Evolutionary conservation across 1,140 invertebrate species (phyloP), one percentile per base, ranked within the genome.

Genomic region (Scaptomyza pallida): DNA sequence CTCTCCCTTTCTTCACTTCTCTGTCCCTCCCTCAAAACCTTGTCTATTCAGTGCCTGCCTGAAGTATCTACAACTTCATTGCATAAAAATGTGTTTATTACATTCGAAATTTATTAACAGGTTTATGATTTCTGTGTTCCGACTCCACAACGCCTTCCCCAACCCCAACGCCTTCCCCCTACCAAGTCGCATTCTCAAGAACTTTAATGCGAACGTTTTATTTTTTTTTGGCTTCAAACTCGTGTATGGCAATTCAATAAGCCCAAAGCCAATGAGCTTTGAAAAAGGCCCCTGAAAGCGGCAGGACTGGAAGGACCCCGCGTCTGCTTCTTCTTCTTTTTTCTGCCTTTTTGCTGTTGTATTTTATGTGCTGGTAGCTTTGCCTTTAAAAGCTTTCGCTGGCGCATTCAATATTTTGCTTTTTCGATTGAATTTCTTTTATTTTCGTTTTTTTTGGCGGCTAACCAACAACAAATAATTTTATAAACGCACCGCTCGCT

Each of bases 401-500:
- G 21, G 67, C 59, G 51, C 70, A 57, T 74, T 83, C 75, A 65
- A 78, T 77, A 78, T 75, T 65, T 78, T 43, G 21, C 21, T 63
- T 9, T 44, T 60, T 52, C 8, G 33, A 8, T 35, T 33, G 5
- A 8, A 21, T 52, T 44, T 19, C 30, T 23, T 48, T 60, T 15
- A 9, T 1, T 15, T 26, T 54, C 19, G 54, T 48, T n/a, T 57
- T 21, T 45, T 51, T 64, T 37, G 33, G 33, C 40, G 51, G 16
- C 19, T 37, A 30, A 17, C 68, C 62, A 67, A 57, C 75, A 78
- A 88, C 75, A 78, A 88, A 82, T 78, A 88, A 78, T 82, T 82
- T 88, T 55, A 86, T 86, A 88, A 80, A 69, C 60, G 60, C 70
- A 69, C 37, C 62, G 69, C 64, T 1, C 26, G n/a, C n/a, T n/a